Percentiles rank a stretch among this genome's conserved stretches.
These are phyloP conservation scores for Cotesia chilonis DNA, from an alignment of 1,140 invertebrate species.

Conservation along the genomic window DNA sequence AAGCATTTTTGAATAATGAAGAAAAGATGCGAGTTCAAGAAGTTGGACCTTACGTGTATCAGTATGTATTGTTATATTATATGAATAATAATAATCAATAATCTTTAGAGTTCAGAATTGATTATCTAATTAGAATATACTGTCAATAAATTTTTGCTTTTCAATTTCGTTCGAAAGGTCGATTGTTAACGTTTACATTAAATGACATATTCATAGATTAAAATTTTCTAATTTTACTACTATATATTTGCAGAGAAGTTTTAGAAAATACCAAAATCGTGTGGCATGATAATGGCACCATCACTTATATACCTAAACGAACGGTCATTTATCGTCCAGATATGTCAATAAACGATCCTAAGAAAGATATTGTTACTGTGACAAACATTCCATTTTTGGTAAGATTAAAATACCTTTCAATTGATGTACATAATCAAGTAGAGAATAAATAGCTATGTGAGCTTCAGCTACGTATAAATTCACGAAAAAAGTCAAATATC, in stretches of 20 bases:
- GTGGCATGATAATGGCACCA: conserved; percentile 78
- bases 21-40: conserved; percentile 76
- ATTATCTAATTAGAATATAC: too few species aligned
- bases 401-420: conserved; percentile 46
- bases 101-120: too few species aligned
- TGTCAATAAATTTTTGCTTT: too few species aligned
- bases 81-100: conserved; percentile 22
- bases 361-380: conserved; percentile 72
- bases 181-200: too few species aligned
- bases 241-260: conserved; percentile 69
- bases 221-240: background rate
- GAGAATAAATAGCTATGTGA: background rate
- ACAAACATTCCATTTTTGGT: conserved; percentile 85
- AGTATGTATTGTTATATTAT: conserved; percentile 67
- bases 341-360: conserved; percentile 74
- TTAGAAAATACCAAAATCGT: conserved; percentile 74
- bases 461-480: too few species aligned
- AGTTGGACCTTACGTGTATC: conserved; percentile 87
- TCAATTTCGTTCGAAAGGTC: too few species aligned
- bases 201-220: too few species aligned
- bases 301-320: conserved; percentile 78
- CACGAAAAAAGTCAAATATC: too few species aligned
- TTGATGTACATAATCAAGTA: background rate
- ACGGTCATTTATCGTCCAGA: conserved; percentile 73
- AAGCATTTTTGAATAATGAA: conserved; percentile 73